Conservation (phyloP, 2,888 invertebrate species). For the Drymonia ruficornis region DNA sequence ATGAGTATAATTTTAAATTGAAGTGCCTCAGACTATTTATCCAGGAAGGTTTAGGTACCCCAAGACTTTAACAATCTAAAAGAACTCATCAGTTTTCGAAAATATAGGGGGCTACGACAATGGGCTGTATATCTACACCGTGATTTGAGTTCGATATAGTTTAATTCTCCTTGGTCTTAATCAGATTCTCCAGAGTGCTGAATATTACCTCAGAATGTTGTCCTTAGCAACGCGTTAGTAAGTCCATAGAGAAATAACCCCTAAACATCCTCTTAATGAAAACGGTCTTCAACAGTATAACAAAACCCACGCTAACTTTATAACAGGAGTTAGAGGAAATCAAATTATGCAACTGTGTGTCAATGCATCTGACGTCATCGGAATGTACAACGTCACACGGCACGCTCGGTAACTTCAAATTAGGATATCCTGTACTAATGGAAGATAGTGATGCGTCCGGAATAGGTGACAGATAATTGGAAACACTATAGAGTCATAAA, state of each 20-base stretch:
- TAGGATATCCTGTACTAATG: constrained; percentile 40
- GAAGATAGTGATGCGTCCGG: constrained; percentile 17
- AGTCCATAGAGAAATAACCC: too few relatives aligned
- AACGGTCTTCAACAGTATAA: too few relatives aligned
- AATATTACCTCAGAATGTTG: too few relatives aligned
- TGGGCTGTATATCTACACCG: background rate
- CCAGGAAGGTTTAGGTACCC: too few relatives aligned
- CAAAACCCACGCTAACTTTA: background rate
- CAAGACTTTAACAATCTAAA: too few relatives aligned
- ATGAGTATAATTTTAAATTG: background rate
- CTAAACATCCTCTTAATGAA: too few relatives aligned
- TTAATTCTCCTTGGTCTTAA: too few relatives aligned
- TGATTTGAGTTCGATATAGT: background rate
- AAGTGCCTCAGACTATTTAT: background rate
- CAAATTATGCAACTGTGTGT: constrained; percentile 2
- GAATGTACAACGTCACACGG: constrained; percentile 18
- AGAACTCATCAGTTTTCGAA: too few relatives aligned
- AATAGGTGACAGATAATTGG: constrained; percentile 18
- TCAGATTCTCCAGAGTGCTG: too few relatives aligned
- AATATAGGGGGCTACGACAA: too few relatives aligned
- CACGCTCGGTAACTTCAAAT: constrained; percentile 21
- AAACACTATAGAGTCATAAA: background rate
- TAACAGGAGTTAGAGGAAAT: background rate
- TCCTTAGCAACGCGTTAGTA: too few relatives aligned
- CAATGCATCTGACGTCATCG: constrained; percentile 20